Base-by-base conservation (phyloP, 2,888 invertebrate genomes). In the Eudasyphora cyanicolor region DNA sequence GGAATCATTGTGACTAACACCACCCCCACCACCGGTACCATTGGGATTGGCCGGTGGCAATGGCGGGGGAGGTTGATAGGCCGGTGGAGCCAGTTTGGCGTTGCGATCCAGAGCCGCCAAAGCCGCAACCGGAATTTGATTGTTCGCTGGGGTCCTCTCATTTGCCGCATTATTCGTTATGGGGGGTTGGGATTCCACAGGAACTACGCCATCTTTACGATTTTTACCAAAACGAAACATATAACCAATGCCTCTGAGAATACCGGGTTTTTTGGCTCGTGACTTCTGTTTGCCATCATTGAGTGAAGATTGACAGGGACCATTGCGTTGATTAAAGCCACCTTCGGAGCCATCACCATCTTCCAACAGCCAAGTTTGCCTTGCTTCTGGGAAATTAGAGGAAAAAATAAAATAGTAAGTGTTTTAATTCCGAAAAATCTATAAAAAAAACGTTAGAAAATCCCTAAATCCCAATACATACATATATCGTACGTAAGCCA, bases 311-410 rank as follows among this genome's bases (percentile, higher is more conserved):
- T 97, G 97, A 82, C 96, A 95, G 6, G 96, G 96, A 1, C 94
- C 95, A 32, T 95, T 95, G 51, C 95, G 92, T 87, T 94, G 94
- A n/a, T 92, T 92, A 85, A 96, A 96, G 80, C 96, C 96, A 8
- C 96, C 96, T 64, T 93, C 93, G 54, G 94, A 94, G 8, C 93
- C 93, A 10, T 93, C 94, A 69, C 94, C 95, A 87, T 96, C 96
- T 89, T 96, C 96, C 17, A 96, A 94, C 81, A 96, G 91, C 96
- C 96, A 96, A 90, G 96, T 96, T 90, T 96, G 96, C 86, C 95
- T 93, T 19, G 96, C 96, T 92, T 94, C 92, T 92, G 88, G 73
- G 86, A n/a, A n/a, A n/a, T n/a, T n/a, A n/a, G 88, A 67, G 19
- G 71, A 42, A 71, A 54, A 19, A 54, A 10, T 1, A 70, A 14